Conservation (phyloP, 2,113 vertebrate species). For the Astur gentilis region DNA sequence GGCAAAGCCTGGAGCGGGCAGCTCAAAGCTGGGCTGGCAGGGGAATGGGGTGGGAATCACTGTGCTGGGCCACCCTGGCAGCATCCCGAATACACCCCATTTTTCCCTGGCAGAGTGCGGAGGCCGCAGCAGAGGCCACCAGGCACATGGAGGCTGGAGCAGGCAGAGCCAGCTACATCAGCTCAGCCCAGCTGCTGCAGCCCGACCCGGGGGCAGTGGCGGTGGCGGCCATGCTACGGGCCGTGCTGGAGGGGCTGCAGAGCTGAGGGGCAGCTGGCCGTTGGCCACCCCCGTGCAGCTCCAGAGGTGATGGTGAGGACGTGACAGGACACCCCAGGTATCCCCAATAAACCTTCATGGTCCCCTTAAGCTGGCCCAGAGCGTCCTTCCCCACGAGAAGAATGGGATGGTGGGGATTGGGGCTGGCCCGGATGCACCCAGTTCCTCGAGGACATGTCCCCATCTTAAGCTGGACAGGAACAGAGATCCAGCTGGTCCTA, state of each 20-base stretch:
- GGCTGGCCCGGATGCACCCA: no score
- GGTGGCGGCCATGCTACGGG: constrained; percentile 74
- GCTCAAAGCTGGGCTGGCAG: not conserved
- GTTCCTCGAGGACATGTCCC: no score
- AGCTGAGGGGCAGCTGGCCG: not conserved
- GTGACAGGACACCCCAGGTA: accelerated
- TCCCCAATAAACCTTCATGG: not conserved
- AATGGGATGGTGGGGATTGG: accelerated
- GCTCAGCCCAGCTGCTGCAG: constrained; percentile 74
- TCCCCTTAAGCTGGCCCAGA: not conserved
- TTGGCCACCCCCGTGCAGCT: no score
- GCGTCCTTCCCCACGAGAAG: accelerated
- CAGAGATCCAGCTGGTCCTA: not conserved
- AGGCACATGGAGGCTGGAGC: constrained; percentile 82
- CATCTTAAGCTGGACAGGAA: accelerated
- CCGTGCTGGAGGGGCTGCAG: constrained; percentile 74
- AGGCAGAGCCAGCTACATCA: constrained; percentile 92
- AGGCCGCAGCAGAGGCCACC: constrained; percentile 83
- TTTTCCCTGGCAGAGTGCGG: constrained; percentile 71
- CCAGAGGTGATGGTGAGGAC: accelerated
- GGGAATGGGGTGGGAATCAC: no score
- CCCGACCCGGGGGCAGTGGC: constrained; percentile 90
- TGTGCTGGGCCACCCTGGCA: accelerated
- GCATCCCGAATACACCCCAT: accelerated
- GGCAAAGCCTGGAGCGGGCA: not conserved